phyloP scores from a whole-genome alignment of 2,797 vertebrate species.

The Schizopygopsis pylzovi region DNA sequence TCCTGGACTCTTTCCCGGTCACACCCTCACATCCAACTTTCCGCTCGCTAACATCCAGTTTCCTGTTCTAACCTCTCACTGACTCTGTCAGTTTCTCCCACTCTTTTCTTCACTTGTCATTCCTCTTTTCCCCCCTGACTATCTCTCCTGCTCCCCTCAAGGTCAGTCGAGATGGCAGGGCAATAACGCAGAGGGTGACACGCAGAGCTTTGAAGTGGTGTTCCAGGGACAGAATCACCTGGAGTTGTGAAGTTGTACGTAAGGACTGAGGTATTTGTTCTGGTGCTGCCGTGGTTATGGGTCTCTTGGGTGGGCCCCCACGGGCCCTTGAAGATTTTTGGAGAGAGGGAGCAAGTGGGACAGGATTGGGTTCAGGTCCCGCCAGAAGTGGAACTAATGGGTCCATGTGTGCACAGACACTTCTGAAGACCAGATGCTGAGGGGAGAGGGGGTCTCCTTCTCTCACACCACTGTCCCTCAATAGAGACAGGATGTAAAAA shows the following conservation, averaged over 20 bases:
- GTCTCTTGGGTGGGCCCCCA: slow-evolving; percentile 70
- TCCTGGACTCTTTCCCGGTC: slow-evolving; percentile 52
- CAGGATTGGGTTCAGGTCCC: slow-evolving; percentile 71
- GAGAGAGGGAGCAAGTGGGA: slow-evolving; percentile 75
- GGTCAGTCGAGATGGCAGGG: slow-evolving; percentile 52
- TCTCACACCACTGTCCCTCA: slow-evolving; percentile 29
- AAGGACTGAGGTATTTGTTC: slow-evolving; percentile 77
- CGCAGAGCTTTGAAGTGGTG: slow-evolving; percentile 58
- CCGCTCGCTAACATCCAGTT: slow-evolving; percentile 51
- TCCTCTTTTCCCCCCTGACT: background rate
- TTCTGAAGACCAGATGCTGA: slow-evolving; percentile 80
- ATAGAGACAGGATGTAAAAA: slow-evolving; percentile 18
- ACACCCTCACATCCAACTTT: slow-evolving; percentile 42
- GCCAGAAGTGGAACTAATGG: slow-evolving; percentile 79
- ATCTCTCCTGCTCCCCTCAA: slow-evolving; percentile 56
- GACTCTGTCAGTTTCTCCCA: slow-evolving; percentile 26
- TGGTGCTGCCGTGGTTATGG: slow-evolving; percentile 78
- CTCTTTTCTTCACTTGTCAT: slow-evolving; percentile 35
- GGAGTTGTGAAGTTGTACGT: slow-evolving; percentile 66
- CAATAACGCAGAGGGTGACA: slow-evolving; percentile 47
- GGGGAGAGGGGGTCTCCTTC: slow-evolving; percentile 30
- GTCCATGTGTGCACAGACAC: slow-evolving; percentile 77
- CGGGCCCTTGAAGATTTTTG: slow-evolving; percentile 59
- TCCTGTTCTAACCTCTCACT: slow-evolving; percentile 52
- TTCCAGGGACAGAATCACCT: slow-evolving; percentile 73